phyloP scores from a whole-genome alignment of 2,113 vertebrate species.

The Willisornis vidua region DNA sequence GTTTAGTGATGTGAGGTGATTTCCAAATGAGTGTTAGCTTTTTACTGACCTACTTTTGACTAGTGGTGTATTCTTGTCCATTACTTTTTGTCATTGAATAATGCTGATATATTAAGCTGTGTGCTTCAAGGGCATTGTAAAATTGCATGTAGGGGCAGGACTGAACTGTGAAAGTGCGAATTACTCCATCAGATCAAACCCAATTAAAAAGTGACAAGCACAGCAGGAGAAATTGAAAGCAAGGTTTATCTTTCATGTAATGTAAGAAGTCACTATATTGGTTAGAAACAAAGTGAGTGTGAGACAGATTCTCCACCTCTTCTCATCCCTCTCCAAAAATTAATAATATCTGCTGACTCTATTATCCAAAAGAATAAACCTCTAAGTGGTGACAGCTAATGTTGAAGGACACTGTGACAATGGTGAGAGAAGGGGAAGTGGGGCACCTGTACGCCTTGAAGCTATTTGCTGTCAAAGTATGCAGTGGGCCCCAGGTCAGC shows the following conservation, averaged over 20 bases:
- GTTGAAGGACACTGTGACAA: neutral
- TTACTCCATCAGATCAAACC: conserved; percentile 66
- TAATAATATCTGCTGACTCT: conserved; percentile 1
- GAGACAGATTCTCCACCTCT: conserved; percentile 28
- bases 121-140: conserved; percentile 63
- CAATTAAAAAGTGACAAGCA: conserved; percentile 70
- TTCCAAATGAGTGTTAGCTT: conserved; percentile 26
- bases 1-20: conserved; percentile 23
- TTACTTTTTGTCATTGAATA: conserved; percentile 64
- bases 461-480: neutral
- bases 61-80: conserved; percentile 10
- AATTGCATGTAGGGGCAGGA: conserved; percentile 55
- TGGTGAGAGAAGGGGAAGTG: neutral
- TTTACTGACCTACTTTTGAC: conserved; percentile 59
- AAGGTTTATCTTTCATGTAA: conserved; percentile 62
- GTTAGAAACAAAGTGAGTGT: conserved; percentile 59
- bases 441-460: neutral
- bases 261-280: conserved; percentile 15
- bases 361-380: neutral
- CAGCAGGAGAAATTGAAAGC: conserved; percentile 64
- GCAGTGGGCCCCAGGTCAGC: neutral
- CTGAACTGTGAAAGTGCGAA: conserved; percentile 61
- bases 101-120: conserved; percentile 59
- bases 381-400: neutral
- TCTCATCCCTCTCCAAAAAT: neutral